A percentile compares a stretch with the other conserved stretches of the same genome.
These are phyloP conservation scores for Lutjanus campechanus DNA, from an alignment of 2,797 vertebrate species.

Conservation along the genomic window DNA sequence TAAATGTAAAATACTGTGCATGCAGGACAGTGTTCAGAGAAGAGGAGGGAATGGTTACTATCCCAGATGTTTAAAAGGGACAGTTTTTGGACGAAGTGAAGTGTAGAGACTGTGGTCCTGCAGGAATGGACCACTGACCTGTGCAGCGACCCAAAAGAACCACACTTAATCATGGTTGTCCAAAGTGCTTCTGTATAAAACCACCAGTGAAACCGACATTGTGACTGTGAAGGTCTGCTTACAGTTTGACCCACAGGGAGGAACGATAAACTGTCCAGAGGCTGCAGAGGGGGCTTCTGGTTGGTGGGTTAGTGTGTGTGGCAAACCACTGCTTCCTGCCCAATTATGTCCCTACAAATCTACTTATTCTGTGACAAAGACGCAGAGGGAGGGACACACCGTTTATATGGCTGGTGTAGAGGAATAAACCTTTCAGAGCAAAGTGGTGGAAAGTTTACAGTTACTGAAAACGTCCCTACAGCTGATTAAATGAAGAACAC, in stretches of 20 bases:
- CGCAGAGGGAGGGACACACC: not conserved
- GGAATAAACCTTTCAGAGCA: not conserved
- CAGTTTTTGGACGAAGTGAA: not conserved
- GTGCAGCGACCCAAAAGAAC: constrained; percentile 57
- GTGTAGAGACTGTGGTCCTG: constrained; percentile 37
- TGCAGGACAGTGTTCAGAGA: constrained; percentile 10
- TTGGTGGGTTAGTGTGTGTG: constrained; percentile 46
- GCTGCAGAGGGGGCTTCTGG: constrained; percentile 38
- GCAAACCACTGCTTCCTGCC: constrained; percentile 57
- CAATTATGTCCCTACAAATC: constrained; percentile 50
- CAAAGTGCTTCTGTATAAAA: constrained; percentile 64
- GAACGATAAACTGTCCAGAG: constrained; percentile 26
- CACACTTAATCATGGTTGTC: constrained; percentile 69
- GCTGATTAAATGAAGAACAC: not conserved
- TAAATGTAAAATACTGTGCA: constrained; percentile 16
- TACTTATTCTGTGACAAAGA: constrained; percentile 37
- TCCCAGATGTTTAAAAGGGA: constrained; percentile 25
- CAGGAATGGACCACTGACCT: constrained; percentile 61
- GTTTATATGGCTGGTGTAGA: not conserved
- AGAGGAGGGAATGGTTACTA: not conserved
- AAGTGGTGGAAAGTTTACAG: not conserved
- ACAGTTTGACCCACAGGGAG: constrained; percentile 31
- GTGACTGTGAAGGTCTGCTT: constrained; percentile 45
- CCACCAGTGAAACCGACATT: constrained; percentile 66
- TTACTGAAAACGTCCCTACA: not conserved